Evolutionary conservation across 2,888 invertebrate genomes (phyloP).

Genomic region (Chymomyza amoena): DNA sequence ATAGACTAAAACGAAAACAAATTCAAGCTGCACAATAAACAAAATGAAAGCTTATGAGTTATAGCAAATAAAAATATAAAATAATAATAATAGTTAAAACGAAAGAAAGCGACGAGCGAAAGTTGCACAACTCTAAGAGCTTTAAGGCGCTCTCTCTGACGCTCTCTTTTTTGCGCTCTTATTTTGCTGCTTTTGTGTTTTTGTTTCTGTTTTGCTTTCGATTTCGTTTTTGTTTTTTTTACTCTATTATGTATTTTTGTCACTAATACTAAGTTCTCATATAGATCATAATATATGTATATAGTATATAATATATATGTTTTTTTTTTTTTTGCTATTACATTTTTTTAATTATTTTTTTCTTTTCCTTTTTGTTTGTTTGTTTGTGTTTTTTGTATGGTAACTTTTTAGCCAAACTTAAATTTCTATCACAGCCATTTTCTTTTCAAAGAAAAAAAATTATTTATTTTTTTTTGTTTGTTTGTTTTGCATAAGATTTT

Average conservation of each 20-base stretch:
- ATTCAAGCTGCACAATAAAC: constrained; percentile 24
- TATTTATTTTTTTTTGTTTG: constrained; percentile 20
- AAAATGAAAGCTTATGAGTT: constrained; percentile 53
- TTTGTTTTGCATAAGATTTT: constrained; percentile 26
- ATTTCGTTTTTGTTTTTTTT: not conserved
- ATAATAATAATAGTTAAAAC: constrained; percentile 21
- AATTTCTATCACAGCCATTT: constrained; percentile 74
- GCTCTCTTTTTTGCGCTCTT: constrained; percentile 18
- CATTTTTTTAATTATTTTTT: constrained; percentile 24
- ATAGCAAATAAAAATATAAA: not conserved
- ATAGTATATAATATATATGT: constrained; percentile 14
- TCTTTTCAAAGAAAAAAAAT: constrained; percentile 64
- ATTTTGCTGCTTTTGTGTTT: constrained; percentile 22
- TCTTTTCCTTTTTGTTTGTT: constrained; percentile 36
- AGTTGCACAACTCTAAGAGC: constrained; percentile 30
- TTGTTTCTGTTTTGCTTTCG: not conserved
- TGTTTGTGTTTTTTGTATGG: constrained; percentile 38
- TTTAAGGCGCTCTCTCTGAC: not conserved
- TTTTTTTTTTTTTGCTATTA: constrained; percentile 19
- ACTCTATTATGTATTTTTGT: not conserved
- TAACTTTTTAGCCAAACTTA: constrained; percentile 45
- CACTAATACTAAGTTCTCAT: constrained; percentile 23
- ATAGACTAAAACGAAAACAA: constrained; percentile 11
- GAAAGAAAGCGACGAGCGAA: constrained; percentile 51
- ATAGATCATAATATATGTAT: not conserved